phyloP scores from a whole-genome alignment of 1,140 invertebrate species.

The Chrysoperla carnea region DNA sequence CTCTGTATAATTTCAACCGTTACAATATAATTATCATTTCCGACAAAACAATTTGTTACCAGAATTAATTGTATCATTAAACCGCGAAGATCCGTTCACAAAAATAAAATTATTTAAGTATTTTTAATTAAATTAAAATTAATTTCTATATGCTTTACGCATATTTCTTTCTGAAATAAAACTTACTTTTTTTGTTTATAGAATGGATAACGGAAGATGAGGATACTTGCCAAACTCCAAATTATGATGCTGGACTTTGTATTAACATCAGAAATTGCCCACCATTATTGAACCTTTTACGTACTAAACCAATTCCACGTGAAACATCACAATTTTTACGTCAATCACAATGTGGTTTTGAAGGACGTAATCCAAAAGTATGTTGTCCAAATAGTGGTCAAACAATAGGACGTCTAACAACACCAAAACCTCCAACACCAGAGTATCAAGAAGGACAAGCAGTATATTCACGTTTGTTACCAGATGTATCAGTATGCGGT shows the following conservation, averaged over 20 bases:
- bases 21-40: no score
- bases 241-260: not conserved
- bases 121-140: no score
- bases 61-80: no score
- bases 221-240: not conserved
- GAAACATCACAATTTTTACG: conserved; percentile 18
- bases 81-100: no score
- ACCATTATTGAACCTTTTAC: conserved; percentile 16
- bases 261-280: conserved; percentile 10
- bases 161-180: no score
- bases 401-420: not conserved
- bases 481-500: conserved; percentile 13
- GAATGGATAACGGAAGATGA: not conserved
- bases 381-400: conserved; percentile 10
- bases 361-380: conserved; percentile 28
- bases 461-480: conserved; percentile 8
- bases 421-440: conserved; percentile 1
- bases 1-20: no score
- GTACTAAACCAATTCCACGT: conserved; percentile 18
- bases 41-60: no score
- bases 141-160: no score
- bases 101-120: no score
- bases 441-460: not conserved
- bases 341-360: conserved; percentile 31
- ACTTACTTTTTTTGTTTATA: not conserved